Conservation (phyloP, 2,113 vertebrate species). For the Charadrius vociferus region DNA sequence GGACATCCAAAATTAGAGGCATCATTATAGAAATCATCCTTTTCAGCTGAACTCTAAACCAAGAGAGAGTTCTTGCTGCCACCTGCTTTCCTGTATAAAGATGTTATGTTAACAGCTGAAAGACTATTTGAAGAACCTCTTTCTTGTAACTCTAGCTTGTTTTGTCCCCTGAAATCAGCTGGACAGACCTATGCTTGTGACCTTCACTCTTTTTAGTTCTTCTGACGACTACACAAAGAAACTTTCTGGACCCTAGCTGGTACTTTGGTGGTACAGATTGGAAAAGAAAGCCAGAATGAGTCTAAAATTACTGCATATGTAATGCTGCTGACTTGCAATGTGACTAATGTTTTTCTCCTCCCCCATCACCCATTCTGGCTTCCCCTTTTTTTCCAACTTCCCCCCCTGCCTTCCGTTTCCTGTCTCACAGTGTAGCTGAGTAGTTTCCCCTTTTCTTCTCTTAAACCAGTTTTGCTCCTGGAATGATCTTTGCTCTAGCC, state of each 20-base stretch:
- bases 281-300: not conserved
- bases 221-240: not conserved
- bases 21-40: not conserved
- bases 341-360: not conserved
- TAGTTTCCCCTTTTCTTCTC: conserved; percentile 23
- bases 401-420: not conserved
- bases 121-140: not conserved
- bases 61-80: not conserved
- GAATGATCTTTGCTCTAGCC: not conserved
- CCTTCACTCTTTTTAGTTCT: not conserved
- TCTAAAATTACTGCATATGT: not conserved
- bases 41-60: not conserved
- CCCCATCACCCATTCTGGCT: not conserved
- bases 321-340: not conserved
- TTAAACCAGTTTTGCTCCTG: not conserved
- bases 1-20: conserved; percentile 29
- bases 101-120: not conserved
- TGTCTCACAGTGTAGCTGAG: not conserved
- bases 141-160: not conserved
- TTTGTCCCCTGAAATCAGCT: not conserved
- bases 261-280: not conserved
- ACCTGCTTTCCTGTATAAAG: not conserved
- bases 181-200: not conserved
- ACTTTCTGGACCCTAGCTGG: not conserved
- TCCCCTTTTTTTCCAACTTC: not conserved